phyloP scores from a whole-genome alignment of 2,113 vertebrate genomes.

The Leuciscus idus region DNA sequence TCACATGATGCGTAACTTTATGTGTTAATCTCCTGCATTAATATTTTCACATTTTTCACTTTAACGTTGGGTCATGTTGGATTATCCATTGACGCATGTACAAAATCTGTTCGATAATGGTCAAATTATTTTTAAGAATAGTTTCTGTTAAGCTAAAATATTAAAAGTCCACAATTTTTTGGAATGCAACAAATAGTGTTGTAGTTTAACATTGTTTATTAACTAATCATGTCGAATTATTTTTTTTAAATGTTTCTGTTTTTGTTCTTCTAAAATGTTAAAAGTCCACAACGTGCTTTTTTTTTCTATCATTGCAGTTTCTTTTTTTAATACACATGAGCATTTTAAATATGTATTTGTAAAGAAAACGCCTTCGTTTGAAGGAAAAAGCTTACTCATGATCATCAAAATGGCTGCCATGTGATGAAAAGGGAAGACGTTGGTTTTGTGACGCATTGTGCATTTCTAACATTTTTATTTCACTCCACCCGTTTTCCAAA shows the following conservation, averaged over 20 bases:
- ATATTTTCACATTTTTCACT: not conserved
- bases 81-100: not conserved
- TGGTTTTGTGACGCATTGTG: not conserved
- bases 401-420: constrained; percentile 75
- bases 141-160: too few relatives aligned
- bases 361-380: not conserved
- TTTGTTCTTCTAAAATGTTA: not conserved
- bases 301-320: not conserved
- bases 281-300: too few relatives aligned
- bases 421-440: not conserved
- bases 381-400: constrained; percentile 75
- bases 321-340: too few relatives aligned
- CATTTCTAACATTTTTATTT: not conserved
- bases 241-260: not conserved
- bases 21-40: not conserved
- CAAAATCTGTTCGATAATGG: not conserved
- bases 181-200: not conserved
- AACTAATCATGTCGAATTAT: not conserved
- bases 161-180: not conserved
- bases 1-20: not conserved
- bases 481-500: not conserved
- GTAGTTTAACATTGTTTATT: not conserved
- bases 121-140: too few relatives aligned
- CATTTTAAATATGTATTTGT: not conserved
- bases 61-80: not conserved